These are phyloP conservation scores for Syritta pipiens DNA, from an alignment of 2,888 invertebrate species.

Conservation along the genomic window DNA sequence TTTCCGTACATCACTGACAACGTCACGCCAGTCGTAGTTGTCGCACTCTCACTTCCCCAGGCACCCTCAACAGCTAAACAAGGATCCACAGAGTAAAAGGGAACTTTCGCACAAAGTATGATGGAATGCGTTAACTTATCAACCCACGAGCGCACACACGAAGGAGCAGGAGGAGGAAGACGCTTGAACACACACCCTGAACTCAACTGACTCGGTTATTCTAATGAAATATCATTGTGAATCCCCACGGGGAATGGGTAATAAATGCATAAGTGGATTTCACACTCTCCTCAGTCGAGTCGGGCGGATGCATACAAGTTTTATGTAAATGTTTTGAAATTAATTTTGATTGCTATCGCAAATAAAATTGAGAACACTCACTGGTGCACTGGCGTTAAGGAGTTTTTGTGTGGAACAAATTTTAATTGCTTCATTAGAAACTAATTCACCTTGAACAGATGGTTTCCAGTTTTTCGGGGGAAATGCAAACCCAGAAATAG, in stretches of 20 bases:
- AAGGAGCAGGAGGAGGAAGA: constrained; percentile 6
- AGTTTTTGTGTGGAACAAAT: neutral
- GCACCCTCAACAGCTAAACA: neutral
- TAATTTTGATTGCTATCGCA: constrained; percentile 32
- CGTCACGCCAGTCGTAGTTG: too few species aligned
- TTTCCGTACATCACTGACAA: too few species aligned
- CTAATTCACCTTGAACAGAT: neutral
- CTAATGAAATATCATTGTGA: constrained; percentile 45
- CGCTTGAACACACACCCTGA: neutral
- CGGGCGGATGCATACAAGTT: neutral
- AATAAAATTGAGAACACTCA: constrained; percentile 12
- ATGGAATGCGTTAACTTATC: constrained; percentile 65
- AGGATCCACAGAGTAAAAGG: too few species aligned
- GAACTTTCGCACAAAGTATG: constrained; percentile 57
- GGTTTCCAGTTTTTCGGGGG: neutral
- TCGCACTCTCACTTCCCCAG: neutral
- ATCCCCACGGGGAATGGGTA: neutral
- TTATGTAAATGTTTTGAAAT: constrained; percentile 40
- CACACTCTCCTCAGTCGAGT: neutral
- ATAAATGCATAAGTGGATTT: constrained; percentile 16
- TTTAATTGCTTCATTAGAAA: neutral
- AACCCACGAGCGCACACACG: constrained; percentile 9
- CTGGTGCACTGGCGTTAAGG: neutral
- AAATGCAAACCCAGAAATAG: too few species aligned
- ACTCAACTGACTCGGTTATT: constrained; percentile 14